Evolutionary conservation across 30 jellyfish, hydroid and myxozoan genomes (phyloP), one percentile per base, ranked within the genome.

Genomic region (Hydractinia echinata): DNA sequence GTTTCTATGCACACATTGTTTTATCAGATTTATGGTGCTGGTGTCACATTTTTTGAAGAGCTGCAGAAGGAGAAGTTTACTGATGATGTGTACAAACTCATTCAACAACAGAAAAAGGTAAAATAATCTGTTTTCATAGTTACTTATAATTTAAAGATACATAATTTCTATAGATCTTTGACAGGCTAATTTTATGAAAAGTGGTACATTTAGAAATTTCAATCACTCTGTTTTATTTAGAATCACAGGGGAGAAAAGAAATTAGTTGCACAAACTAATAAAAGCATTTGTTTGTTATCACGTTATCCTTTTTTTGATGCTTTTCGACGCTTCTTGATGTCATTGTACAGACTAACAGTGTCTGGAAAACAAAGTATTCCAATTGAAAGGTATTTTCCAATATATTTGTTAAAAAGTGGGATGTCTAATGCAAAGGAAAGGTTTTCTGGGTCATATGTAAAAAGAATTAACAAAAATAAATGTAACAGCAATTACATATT

Each of bases 291-390:
- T 64, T 81, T 92, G 76, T 84, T 92, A 67, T 92, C 98, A 19
- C 98, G 84, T 79, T 92, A 87, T 64, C 98, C 98, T 8, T 92
- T 92, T 84, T 92, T 92, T 62, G 98, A 92, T 80, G 98, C 98
- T 14, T 92, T 92, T 81, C 78, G 96, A 76, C 94, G 88, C 54
- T 92, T 92, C 72, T 79, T 92, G 79, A 61, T 92, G 72, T 88
- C 98, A 10, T 62, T 92, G n/a, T 92, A 92, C 77, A 78, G 98
- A 55, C 66, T 92, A 13, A 87, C 96, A 16, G 94, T 92, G 11
- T 92, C 98, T 55, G 98, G 98, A 54, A 77, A 85, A 58, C 98
- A 92, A 58, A 87, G 80, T 69, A 82, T 92, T n/a, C 98, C 98
- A 8, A 81, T 92, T 54, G 98, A 92, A 68, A 92, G 98, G 98